Evolutionary conservation across 2,113 vertebrate species (phyloP).

Genomic region (Neodon shergylaensis): DNA sequence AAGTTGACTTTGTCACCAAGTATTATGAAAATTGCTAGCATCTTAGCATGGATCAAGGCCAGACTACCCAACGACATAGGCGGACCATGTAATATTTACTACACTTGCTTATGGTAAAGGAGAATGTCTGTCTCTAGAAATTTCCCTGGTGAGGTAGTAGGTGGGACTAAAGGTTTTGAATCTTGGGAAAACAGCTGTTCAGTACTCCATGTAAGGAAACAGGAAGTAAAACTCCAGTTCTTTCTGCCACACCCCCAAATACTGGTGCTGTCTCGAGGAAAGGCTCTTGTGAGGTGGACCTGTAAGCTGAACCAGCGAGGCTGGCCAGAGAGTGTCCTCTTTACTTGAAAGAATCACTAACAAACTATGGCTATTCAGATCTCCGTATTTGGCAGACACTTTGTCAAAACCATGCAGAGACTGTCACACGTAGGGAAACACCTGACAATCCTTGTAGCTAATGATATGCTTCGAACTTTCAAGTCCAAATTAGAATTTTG

Average conservation of each 20-base stretch:
- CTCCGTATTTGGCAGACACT: background rate
- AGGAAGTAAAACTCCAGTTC: background rate
- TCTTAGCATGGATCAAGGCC: background rate
- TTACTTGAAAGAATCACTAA: background rate
- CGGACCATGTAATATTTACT: background rate
- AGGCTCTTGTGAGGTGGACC: fast-evolving
- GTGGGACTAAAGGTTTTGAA: background rate
- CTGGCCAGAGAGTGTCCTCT: background rate
- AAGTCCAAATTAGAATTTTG: constrained; percentile 54
- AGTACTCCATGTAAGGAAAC: background rate
- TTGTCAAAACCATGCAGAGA: constrained; percentile 41
- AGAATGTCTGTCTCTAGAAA: background rate
- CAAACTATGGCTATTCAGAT: background rate
- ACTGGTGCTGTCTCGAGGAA: fast-evolving
- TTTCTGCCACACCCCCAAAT: no score
- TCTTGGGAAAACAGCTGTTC: background rate
- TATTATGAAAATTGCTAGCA: background rate
- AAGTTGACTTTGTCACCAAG: background rate
- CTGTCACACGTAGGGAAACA: constrained; percentile 31
- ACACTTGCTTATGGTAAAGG: background rate
- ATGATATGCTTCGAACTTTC: constrained; percentile 41
- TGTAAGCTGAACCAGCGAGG: background rate
- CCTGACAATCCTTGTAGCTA: background rate
- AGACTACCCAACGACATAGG: background rate
- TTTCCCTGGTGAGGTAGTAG: background rate